Base-by-base conservation (phyloP, 2,797 vertebrate species). In the Rachycentron canadum region DNA sequence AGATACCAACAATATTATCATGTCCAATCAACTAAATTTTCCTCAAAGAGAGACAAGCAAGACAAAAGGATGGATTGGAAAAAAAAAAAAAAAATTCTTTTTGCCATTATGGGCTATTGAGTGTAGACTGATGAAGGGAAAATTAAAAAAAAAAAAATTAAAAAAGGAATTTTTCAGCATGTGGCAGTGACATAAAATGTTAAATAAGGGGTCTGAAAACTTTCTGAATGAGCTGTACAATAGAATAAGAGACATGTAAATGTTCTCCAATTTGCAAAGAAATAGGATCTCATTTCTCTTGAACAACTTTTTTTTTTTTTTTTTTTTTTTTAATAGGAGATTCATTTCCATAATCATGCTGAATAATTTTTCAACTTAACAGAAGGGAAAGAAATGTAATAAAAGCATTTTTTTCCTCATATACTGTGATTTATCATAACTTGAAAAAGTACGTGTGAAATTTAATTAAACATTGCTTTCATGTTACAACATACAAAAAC, bases 401-500 rank as follows among this genome's bases (percentile, higher is more conserved):
- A 41, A 49, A 60, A 56, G 38, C 16, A 45, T 32, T 64, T 65
- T 32, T 65, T 32, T 64, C 56, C 25, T 38, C 9, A 57, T 34
- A 40, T 5, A 36, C 13, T 25, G 12, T 38, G 10, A 47, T 47
- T 57, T 30, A 66, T 23, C 11, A 57, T 25, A 59, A 59, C 11
- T 50, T 79, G 40, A 72, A 72, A 61, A 57, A 26, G 16, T 23
- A 36, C 32, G 11, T 78, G 60, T 69, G 23, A 45, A 66, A 70
- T 69, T 61, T 12, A 69, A 83, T 65, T 61, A 78, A 74, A 69
- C 47, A 73, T 4, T 1, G 38, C 26, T 41, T 78, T 63, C 28
- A 66, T 57, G 43, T 16, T 16, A 21, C 19, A 16, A 7, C 49
- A 73, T 47, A 17, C 17, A 71, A 65, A 61, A 38, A 21, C 4